Evolutionary conservation across 1,140 invertebrate genomes (phyloP), one percentile per base, ranked within the genome.

Genomic region (Holotrichia oblita): DNA sequence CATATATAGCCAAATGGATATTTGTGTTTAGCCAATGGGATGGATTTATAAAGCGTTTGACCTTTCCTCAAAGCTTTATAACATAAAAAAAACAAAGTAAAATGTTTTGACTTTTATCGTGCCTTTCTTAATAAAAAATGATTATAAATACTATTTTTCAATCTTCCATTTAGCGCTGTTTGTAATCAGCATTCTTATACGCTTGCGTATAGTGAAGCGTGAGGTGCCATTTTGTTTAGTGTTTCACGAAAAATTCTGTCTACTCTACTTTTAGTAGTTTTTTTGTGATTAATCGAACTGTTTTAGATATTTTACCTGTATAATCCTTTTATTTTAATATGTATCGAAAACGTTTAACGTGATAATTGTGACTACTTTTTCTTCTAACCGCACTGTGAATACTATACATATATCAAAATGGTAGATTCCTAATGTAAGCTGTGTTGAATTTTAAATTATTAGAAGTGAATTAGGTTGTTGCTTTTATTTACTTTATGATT

Each of bases 161-260:
- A n/a, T n/a, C n/a, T n/a, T n/a, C n/a, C n/a, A n/a, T n/a, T n/a
- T n/a, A n/a, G n/a, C n/a, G n/a, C n/a, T n/a, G n/a, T n/a, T n/a
- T n/a, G n/a, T n/a, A n/a, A n/a, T n/a, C n/a, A n/a, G n/a, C n/a
- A n/a, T 81, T 76, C 6, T n/a, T 8, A 59, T 44, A 42, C 44
- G 75, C 27, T 48, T 76, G 74, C 22, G 14, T 40, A 41, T n/a
- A 17, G 9, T 76, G 12, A 76, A 55, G 14, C 24, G 41, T 76
- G 34, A 42, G 24, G 75, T 76, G 75, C 44, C 75, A 59, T 76
- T 76, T 76, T 76, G 48, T 76, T 76, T 34, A 17, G 40, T 74
- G 27, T 74, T 40, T 48, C 10, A 48, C 7, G 10, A 27, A 12
- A 27, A 3, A 14, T 14, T 48, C 44, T 6, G n/a, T 48, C n/a